phyloP scores from a whole-genome alignment of 2,113 vertebrate species.

The Pachycephala philippinensis region DNA sequence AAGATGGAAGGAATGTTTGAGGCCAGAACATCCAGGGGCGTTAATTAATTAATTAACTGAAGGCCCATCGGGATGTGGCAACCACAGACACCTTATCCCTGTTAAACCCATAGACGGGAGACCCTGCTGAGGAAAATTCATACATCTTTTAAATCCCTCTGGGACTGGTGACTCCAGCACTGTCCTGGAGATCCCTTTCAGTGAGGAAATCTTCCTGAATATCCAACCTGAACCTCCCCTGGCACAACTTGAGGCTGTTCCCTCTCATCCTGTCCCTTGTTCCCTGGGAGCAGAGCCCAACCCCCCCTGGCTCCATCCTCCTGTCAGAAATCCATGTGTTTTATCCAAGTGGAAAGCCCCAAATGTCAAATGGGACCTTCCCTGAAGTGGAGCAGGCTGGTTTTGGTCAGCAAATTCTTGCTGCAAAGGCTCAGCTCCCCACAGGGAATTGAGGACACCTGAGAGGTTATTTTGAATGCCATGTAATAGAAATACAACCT shows the following conservation, averaged over 20 bases:
- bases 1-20: background rate
- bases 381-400: background rate
- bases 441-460: background rate
- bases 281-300: background rate
- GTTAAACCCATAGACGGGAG: background rate
- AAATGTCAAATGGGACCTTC: background rate
- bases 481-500: background rate
- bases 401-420: background rate
- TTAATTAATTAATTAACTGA: background rate
- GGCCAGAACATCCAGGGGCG: fast-evolving
- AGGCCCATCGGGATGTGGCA: background rate
- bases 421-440: background rate
- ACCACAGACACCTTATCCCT: background rate
- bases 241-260: fast-evolving
- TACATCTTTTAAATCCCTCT: background rate
- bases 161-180: background rate
- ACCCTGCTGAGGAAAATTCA: background rate
- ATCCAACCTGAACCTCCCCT: background rate
- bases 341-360: background rate
- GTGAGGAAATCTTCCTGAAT: too few species aligned
- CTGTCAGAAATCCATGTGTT: fast-evolving
- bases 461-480: background rate
- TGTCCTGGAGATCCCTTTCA: background rate
- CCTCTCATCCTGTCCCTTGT: background rate
- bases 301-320: background rate